Evolutionary conservation across 2,888 invertebrate species (phyloP).

Genomic region (Laspeyria flexula): DNA sequence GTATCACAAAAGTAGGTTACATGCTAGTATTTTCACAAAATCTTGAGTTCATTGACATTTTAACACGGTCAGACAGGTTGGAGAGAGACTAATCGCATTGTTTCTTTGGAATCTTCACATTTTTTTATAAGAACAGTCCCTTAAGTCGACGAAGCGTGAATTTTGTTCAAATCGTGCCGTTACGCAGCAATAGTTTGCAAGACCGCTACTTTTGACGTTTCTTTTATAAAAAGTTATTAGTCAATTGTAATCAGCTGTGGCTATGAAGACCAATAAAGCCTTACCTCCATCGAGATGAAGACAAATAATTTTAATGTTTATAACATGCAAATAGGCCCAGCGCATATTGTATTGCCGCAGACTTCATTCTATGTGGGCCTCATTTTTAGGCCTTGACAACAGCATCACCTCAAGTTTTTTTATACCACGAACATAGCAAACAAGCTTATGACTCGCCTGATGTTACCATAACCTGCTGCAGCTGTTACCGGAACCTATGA

Average conservation of each 20-base stretch:
- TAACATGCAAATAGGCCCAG: too few relatives aligned
- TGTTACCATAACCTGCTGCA: too few relatives aligned
- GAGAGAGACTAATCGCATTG: constrained; percentile 42
- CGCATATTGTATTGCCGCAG: too few relatives aligned
- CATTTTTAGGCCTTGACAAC: too few relatives aligned
- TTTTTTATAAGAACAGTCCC: constrained; percentile 45
- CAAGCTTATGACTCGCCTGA: too few relatives aligned
- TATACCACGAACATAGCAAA: too few relatives aligned
- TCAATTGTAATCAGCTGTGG: constrained; percentile 50
- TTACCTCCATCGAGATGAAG: too few relatives aligned
- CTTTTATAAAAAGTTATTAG: constrained; percentile 56
- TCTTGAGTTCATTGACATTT: constrained; percentile 40
- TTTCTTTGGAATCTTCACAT: constrained; percentile 30
- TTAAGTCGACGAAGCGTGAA: constrained; percentile 51
- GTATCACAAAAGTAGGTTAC: neutral
- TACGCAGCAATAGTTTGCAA: constrained; percentile 56
- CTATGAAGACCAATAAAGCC: too few relatives aligned
- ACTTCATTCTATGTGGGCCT: too few relatives aligned
- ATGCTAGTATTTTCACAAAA: constrained; percentile 34
- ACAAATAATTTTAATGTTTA: too few relatives aligned
- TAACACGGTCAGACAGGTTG: constrained; percentile 38
- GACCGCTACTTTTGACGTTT: constrained; percentile 55
- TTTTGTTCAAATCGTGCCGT: constrained; percentile 53
- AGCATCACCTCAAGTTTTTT: too few relatives aligned
- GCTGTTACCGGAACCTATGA: too few relatives aligned